These are phyloP conservation scores for Xanthorhoe designata DNA, from an alignment of 2,888 invertebrate species.

Conservation along the genomic window DNA sequence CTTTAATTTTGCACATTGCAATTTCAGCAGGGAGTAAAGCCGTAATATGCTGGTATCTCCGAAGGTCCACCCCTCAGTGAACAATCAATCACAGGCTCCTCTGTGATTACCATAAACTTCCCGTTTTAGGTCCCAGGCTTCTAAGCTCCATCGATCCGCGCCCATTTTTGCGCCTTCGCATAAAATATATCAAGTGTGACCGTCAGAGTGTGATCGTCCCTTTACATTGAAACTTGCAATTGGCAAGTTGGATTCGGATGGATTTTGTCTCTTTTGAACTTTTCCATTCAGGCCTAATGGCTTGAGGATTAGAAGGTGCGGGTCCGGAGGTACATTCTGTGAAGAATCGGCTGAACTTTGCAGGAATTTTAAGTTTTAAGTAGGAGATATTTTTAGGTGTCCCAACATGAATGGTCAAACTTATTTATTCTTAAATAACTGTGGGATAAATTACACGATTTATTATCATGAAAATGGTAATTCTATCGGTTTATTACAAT, in stretches of 20 bases:
- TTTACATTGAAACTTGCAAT: slow-evolving; percentile 80
- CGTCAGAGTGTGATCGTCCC: slow-evolving; percentile 59
- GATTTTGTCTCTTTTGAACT: slow-evolving; percentile 62
- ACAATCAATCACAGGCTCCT: slow-evolving; percentile 81
- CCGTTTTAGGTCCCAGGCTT: slow-evolving; percentile 78
- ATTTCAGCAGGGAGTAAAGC: slow-evolving; percentile 11
- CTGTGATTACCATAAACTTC: slow-evolving; percentile 84
- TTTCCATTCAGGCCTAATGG: slow-evolving; percentile 48
- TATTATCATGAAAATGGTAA: no score
- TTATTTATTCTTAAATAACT: not conserved
- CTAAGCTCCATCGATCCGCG: slow-evolving; percentile 80
- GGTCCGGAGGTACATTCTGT: slow-evolving; percentile 11
- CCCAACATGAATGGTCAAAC: not conserved
- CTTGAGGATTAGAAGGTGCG: slow-evolving; percentile 30
- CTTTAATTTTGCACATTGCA: slow-evolving; percentile 19
- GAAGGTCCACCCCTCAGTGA: slow-evolving; percentile 59
- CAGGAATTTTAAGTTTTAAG: slow-evolving; percentile 25
- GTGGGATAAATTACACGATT: no score
- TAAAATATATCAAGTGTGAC: slow-evolving; percentile 66
- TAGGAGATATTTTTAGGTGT: slow-evolving; percentile 3
- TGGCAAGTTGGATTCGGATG: slow-evolving; percentile 71
- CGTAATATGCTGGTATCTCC: slow-evolving; percentile 30
- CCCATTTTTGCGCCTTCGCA: slow-evolving; percentile 74
- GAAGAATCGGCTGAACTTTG: slow-evolving; percentile 14
- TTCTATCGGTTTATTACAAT: not conserved